A percentile compares a stretch with the other conserved stretches of the same genome.
phyloP scores from a whole-genome alignment of 2,113 vertebrate genomes.

The Poicephalus meyeri region DNA sequence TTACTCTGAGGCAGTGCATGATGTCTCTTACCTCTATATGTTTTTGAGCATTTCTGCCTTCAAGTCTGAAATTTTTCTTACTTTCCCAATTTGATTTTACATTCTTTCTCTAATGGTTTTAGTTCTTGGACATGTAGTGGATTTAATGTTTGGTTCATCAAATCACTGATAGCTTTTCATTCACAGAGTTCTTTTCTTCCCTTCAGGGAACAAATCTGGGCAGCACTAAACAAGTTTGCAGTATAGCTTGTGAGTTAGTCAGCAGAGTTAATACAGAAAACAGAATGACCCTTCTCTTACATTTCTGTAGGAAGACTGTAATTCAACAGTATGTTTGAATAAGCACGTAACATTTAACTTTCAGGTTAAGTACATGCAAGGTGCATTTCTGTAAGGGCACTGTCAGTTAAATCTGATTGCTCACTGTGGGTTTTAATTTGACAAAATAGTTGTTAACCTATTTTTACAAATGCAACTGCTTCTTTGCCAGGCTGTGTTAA shows the following conservation, averaged over 20 bases:
- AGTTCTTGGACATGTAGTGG: neutral
- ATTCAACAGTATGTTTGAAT: neutral
- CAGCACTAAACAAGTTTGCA: neutral
- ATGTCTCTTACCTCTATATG: neutral
- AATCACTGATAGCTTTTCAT: neutral
- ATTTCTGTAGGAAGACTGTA: neutral
- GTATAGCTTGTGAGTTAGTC: neutral
- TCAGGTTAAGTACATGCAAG: neutral
- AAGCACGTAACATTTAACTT: neutral
- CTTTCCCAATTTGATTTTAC: neutral
- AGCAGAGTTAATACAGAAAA: neutral
- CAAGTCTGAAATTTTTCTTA: neutral
- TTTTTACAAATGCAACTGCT: neutral
- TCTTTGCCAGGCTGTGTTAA: neutral
- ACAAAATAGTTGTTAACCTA: neutral
- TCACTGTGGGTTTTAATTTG: neutral
- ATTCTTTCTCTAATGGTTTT: neutral
- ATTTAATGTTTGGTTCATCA: neutral
- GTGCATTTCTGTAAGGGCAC: neutral
- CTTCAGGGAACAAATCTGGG: neutral
- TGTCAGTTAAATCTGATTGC: neutral
- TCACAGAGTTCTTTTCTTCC: neutral
- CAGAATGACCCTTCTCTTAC: neutral
- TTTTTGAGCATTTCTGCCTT: neutral
- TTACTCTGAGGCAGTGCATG: neutral